phyloP scores from a whole-genome alignment of 2,113 vertebrate genomes.

The Pimephales promelas region DNA sequence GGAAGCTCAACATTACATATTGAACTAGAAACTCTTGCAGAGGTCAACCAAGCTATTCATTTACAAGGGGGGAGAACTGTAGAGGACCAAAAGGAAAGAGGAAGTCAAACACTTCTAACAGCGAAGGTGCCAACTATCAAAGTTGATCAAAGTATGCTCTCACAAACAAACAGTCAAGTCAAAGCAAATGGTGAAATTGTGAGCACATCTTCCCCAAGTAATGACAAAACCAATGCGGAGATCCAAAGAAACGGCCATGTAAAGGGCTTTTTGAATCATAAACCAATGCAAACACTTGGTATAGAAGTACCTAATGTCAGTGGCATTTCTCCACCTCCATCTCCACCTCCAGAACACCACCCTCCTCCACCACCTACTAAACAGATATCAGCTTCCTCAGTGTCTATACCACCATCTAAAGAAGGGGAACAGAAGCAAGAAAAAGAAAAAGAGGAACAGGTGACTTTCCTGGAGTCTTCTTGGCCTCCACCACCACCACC shows the following conservation, averaged over 20 bases:
- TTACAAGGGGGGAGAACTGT: slow-evolving; percentile 42
- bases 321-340: slow-evolving; percentile 78
- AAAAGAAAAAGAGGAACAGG: slow-evolving; percentile 60
- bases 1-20: slow-evolving; percentile 33
- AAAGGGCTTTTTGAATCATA: slow-evolving; percentile 22
- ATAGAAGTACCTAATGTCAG: slow-evolving; percentile 52
- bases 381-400: slow-evolving; percentile 67
- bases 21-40: slow-evolving; percentile 35
- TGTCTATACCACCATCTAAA: slow-evolving; percentile 36
- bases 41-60: slow-evolving; percentile 42
- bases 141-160: slow-evolving; percentile 28
- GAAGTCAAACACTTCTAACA: slow-evolving; percentile 44
- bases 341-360: slow-evolving; percentile 85
- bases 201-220: slow-evolving; percentile 28
- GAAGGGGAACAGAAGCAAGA: slow-evolving; percentile 57
- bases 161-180: slow-evolving; percentile 40
- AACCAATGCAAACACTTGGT: slow-evolving; percentile 47
- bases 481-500: slow-evolving; percentile 91
- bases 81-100: slow-evolving; percentile 35
- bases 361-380: slow-evolving; percentile 84
- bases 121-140: slow-evolving; percentile 62
- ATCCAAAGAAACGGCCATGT: slow-evolving; percentile 33
- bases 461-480: slow-evolving; percentile 57
- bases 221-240: neutral
- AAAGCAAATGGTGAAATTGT: slow-evolving; percentile 34